Evolutionary conservation across 2,113 vertebrate genomes (phyloP), one percentile per base, ranked within the genome.

Genomic region (Oreocharis arfaki): DNA sequence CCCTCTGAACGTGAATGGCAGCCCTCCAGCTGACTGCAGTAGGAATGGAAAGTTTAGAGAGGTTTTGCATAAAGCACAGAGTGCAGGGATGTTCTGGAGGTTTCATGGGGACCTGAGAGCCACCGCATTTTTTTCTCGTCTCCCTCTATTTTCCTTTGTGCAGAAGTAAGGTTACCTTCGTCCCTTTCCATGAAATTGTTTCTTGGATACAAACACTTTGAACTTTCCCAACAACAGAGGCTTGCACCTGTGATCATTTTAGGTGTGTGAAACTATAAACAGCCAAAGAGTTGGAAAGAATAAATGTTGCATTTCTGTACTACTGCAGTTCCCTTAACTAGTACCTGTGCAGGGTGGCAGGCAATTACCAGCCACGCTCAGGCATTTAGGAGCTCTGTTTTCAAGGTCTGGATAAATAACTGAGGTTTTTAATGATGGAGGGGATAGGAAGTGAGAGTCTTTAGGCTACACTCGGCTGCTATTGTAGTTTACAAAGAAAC

Each of bases 51-150:
- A 82, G 7, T 33, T 82, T 9, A 35, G 32, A 64, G 49, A 44
- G 42, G 41, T 49, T 89, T 75, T 83, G 37, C 28, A 41, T 39
- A 46, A 69, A 73, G 42, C 19, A 23, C 37, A 52, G 53, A 32
- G 49, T 60, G 13, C 23, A 65, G 64, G 35, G 50, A 53, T 61
- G 14, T 32, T 56, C 12, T 47, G 53, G 56, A 57, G 67, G 53
- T 44, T 76, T 52, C 52, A 33, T 27, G 23, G 42, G 33, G 28
- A 79, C 11, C 37, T 87, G 24, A 32, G 16, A 59, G 20, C 35
- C 3, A 6, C 7, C 0, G 1, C 11, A 17, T 21, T 52, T 61
- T 92, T 87, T 52, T 27, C 70, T 63, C 12, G 0, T 59, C 24
- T 32, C 13, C 41, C 12, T 64, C 15, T 69, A 15, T 37, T 79